Evolutionary conservation across 1,140 invertebrate species (phyloP).

Genomic region (Micrasema minimum): DNA sequence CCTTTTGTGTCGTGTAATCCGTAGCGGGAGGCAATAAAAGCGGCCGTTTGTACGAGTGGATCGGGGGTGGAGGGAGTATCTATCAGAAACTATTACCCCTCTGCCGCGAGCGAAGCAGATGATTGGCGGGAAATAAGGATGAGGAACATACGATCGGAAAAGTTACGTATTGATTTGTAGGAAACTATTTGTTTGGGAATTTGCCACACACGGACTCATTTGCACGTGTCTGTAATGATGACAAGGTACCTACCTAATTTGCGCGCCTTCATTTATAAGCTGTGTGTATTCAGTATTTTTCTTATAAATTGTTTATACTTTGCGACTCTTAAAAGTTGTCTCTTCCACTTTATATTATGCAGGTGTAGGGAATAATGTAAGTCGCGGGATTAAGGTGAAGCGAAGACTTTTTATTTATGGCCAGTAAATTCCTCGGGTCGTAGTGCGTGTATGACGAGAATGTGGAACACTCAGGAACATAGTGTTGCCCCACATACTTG

Average conservation of each 20-base stretch:
- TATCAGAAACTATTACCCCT: constrained; percentile 35
- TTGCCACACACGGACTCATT: neutral
- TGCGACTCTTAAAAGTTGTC: constrained; percentile 10
- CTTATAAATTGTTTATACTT: no score
- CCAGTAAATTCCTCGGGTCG: constrained; percentile 27
- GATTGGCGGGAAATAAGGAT: constrained; percentile 35
- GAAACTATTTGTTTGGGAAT: neutral
- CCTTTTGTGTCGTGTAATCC: constrained; percentile 29
- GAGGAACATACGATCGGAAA: constrained; percentile 32
- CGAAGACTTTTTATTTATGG: constrained; percentile 33
- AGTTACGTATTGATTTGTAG: constrained; percentile 31
- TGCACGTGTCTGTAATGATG: no score
- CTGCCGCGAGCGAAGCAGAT: constrained; percentile 11
- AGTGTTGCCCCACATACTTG: constrained; percentile 23
- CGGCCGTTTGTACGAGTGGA: constrained; percentile 20
- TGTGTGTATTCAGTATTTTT: no score
- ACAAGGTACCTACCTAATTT: no score
- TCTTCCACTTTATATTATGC: constrained; percentile 8
- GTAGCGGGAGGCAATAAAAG: constrained; percentile 24
- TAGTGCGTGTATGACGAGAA: constrained; percentile 20
- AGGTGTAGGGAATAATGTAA: constrained; percentile 11
- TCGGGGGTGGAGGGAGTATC: constrained; percentile 10
- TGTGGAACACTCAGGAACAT: constrained; percentile 14
- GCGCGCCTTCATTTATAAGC: no score
- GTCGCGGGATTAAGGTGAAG: constrained; percentile 30